These are phyloP conservation scores for Delphinapterus leucas DNA, from an alignment of 2,113 vertebrate genomes.

Conservation along the genomic window DNA sequence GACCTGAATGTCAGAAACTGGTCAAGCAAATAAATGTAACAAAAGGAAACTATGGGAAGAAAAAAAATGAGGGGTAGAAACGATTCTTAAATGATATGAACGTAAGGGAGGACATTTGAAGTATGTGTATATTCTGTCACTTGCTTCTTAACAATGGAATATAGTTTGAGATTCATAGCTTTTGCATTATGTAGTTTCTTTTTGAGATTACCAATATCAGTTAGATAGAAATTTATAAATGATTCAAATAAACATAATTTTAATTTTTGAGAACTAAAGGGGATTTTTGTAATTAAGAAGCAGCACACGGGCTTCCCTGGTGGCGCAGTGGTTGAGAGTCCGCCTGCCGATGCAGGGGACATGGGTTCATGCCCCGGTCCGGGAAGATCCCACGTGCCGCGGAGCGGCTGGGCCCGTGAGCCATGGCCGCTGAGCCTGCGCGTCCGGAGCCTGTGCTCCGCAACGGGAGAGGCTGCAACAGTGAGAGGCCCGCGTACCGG, in stretches of 20 bases:
- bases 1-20: neutral
- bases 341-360: too few species aligned
- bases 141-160: neutral
- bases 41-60: neutral
- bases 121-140: neutral
- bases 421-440: too few species aligned
- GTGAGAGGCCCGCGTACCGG: too few species aligned
- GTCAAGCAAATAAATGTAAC: neutral
- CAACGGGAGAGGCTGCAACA: too few species aligned
- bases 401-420: too few species aligned
- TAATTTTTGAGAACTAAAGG: neutral
- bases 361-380: too few species aligned
- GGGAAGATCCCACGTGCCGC: too few species aligned
- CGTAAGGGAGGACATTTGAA: neutral
- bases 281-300: neutral
- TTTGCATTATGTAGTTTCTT: neutral
- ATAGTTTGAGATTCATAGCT: neutral
- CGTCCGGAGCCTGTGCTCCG: too few species aligned
- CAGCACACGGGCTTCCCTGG: too few species aligned
- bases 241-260: neutral
- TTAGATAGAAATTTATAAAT: neutral
- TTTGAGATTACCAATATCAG: neutral
- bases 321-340: too few species aligned
- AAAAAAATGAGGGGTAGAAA: neutral
- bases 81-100: neutral